A percentile compares a stretch with the other conserved stretches of the same genome.
phyloP scores from a whole-genome alignment of 2,797 vertebrate genomes.

The Lepus oiostolus region DNA sequence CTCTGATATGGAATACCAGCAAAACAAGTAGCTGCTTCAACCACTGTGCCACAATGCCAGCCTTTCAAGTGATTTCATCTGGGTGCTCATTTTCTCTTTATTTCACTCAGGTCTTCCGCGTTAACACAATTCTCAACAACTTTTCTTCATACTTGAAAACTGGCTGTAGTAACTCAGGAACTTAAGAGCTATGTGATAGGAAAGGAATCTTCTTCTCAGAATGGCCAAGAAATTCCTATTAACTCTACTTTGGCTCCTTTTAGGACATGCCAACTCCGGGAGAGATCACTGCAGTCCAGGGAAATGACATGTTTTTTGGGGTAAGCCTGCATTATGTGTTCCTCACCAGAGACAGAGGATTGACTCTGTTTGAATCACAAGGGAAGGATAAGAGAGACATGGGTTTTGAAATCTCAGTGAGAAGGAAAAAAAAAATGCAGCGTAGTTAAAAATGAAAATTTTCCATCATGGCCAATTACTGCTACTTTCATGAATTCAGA shows the following conservation, averaged over 20 bases:
- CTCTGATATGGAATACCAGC: too few relatives aligned
- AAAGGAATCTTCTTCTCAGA: not conserved
- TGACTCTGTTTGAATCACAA: not conserved
- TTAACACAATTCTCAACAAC: slow-evolving; percentile 7
- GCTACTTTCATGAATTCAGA: slow-evolving; percentile 53
- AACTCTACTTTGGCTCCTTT: not conserved
- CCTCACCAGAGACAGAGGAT: not conserved
- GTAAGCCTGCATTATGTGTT: not conserved
- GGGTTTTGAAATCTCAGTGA: slow-evolving; percentile 35
- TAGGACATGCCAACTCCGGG: not conserved
- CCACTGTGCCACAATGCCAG: too few relatives aligned
- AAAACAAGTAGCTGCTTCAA: too few relatives aligned
- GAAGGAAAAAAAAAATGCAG: slow-evolving; percentile 19
- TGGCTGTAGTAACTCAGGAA: not conserved
- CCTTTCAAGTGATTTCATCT: not conserved
- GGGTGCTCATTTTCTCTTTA: not conserved
- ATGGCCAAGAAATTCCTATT: not conserved
- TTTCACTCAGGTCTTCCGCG: not conserved
- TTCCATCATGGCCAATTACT: slow-evolving; percentile 36
- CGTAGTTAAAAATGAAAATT: slow-evolving; percentile 36
- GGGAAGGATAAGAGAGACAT: not conserved
- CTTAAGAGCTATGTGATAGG: not conserved
- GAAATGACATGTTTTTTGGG: slow-evolving; percentile 28
- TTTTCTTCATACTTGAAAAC: not conserved
- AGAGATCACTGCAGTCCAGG: not conserved